phyloP scores from a whole-genome alignment of 2,888 invertebrate species.

The Callosobruchus maculatus region DNA sequence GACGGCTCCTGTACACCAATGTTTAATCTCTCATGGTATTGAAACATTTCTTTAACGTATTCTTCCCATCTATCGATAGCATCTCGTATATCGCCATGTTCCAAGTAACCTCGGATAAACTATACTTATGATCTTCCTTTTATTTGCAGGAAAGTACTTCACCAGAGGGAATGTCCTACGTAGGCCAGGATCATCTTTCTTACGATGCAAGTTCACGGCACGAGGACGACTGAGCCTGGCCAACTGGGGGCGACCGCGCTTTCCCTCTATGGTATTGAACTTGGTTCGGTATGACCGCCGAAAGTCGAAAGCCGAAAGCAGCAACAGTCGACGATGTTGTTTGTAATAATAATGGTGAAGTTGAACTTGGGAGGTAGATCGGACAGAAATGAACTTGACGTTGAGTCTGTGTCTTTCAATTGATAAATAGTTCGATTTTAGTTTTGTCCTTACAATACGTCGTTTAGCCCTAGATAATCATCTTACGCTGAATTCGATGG shows the following conservation, averaged over 20 bases:
- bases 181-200: constrained; percentile 62
- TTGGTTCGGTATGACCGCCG: constrained; percentile 9
- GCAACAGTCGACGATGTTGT: constrained; percentile 2
- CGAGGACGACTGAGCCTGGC: constrained; percentile 76
- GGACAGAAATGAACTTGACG: background rate
- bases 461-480: no score
- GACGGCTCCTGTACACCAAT: no score
- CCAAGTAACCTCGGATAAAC: no score
- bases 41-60: no score
- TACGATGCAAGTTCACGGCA: constrained; percentile 66
- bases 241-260: constrained; percentile 47
- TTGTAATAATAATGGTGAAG: background rate
- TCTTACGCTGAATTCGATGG: no score
- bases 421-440: no score
- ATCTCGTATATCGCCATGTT: no score
- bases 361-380: background rate
- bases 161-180: constrained; percentile 64
- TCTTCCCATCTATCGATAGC: no score
- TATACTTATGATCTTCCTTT: background rate
- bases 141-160: constrained; percentile 58
- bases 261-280: constrained; percentile 46
- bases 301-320: background rate
- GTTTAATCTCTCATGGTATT: no score
- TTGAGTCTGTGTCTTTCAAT: no score
- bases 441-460: no score